A percentile compares a stretch with the other conserved stretches of the same genome.
Evolutionary conservation across 2,113 vertebrate species (phyloP).

Genomic region (Gnathochromis pfefferi): DNA sequence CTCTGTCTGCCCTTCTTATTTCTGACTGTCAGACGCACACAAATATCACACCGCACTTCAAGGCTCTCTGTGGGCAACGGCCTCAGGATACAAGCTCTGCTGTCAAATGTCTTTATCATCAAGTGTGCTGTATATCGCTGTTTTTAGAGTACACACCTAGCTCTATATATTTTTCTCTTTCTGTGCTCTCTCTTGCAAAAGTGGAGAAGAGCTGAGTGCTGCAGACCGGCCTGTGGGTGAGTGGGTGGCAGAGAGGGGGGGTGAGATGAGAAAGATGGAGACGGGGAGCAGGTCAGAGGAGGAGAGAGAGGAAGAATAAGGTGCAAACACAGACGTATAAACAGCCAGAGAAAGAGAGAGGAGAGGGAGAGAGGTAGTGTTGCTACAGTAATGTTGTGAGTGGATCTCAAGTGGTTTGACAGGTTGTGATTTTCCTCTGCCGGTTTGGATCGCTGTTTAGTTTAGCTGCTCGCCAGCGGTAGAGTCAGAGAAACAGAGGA

Average conservation of each 20-base stretch:
- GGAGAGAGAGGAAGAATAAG: constrained; percentile 16
- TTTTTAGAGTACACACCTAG: background rate
- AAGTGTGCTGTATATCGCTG: background rate
- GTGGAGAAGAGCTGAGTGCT: constrained; percentile 1
- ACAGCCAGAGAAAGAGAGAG: constrained; percentile 4
- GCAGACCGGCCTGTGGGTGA: constrained; percentile 22
- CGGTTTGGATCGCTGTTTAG: background rate
- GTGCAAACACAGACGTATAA: background rate
- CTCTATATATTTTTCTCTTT: background rate
- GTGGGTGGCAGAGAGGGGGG: background rate
- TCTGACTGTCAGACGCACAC: background rate
- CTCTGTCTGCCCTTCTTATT: background rate
- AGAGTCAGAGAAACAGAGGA: background rate
- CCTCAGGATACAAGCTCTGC: background rate
- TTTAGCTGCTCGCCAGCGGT: background rate
- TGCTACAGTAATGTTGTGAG: background rate
- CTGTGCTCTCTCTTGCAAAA: background rate
- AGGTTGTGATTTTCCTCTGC: constrained; percentile 57
- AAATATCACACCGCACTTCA: background rate
- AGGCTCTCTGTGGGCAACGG: background rate
- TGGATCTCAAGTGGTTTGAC: constrained; percentile 40
- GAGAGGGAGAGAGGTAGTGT: background rate
- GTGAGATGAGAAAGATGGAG: constrained; percentile 7
- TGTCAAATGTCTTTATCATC: constrained; percentile 16
- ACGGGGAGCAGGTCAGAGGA: constrained; percentile 23